phyloP scores from a whole-genome alignment of 2,888 invertebrate genomes.

The Argyresthia albistria region DNA sequence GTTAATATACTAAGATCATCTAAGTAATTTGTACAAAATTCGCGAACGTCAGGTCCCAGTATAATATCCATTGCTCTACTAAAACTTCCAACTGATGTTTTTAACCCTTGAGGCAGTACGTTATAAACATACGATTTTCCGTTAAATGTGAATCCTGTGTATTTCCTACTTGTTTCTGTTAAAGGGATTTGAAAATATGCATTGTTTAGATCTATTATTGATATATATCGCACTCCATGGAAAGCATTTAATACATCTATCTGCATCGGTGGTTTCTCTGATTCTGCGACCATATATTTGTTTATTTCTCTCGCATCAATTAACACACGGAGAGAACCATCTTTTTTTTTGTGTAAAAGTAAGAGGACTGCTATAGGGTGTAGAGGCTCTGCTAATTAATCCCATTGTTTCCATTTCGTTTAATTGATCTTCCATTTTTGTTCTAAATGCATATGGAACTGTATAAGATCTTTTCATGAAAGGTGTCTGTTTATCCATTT shows the following conservation, averaged over 20 bases:
- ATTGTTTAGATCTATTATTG: constrained; percentile 15
- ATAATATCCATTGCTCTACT: constrained; percentile 8
- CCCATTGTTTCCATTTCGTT: constrained; percentile 19
- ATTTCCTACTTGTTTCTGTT: constrained; percentile 4
- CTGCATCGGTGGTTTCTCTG: constrained; percentile 17
- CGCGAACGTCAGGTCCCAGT: constrained; percentile 8
- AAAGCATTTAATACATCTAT: constrained; percentile 16
- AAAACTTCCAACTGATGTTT: constrained; percentile 11
- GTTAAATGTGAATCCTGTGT: constrained; percentile 12
- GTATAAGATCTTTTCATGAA: constrained; percentile 19
- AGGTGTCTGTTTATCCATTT: constrained; percentile 12
- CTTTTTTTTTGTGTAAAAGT: constrained; percentile 21
- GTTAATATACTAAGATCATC: constrained; percentile 6
- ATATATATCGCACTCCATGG: constrained; percentile 14
- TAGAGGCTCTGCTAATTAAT: constrained; percentile 21
- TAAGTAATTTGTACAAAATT: constrained; percentile 10
- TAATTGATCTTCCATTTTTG: constrained; percentile 18
- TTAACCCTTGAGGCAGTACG: constrained; percentile 10
- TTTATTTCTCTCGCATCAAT: constrained; percentile 25
- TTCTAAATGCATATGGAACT: constrained; percentile 18
- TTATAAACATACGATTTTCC: constrained; percentile 9
- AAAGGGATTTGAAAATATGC: constrained; percentile 15
- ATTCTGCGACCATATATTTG: constrained; percentile 19
- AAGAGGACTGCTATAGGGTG: constrained; percentile 24
- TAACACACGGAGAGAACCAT: constrained; percentile 22